Conservation (phyloP, 64 coral and sea anemone species). For the Montipora capricornis region DNA sequence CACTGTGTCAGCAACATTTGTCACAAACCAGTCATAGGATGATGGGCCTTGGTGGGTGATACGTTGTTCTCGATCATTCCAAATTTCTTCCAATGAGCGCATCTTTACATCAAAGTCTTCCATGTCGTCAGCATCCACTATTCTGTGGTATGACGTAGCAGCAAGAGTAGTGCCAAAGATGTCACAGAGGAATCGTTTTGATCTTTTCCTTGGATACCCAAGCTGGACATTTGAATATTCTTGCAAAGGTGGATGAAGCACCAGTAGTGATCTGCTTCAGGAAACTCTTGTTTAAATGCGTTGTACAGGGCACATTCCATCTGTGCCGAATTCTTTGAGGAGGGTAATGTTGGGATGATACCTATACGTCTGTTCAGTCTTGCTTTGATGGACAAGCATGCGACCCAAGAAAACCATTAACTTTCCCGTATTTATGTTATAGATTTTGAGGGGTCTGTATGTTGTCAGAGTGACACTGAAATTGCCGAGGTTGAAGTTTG, state of each 20-base stretch:
- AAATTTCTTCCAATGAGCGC: slow-evolving; percentile 17
- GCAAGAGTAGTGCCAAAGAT: slow-evolving; percentile 14
- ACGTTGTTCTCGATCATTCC: slow-evolving; percentile 30
- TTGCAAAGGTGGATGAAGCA: slow-evolving; percentile 38
- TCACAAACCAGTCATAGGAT: slow-evolving; percentile 64
- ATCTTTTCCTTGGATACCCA: slow-evolving; percentile 13
- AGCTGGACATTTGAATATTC: slow-evolving; percentile 15
- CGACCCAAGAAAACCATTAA: slow-evolving; percentile 28
- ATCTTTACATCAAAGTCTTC: slow-evolving; percentile 30
- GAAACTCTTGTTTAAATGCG: slow-evolving; percentile 44
- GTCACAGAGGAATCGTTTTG: slow-evolving; percentile 7
- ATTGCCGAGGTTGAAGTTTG: slow-evolving; percentile 33
- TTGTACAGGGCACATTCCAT: slow-evolving; percentile 34
- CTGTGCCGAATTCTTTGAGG: slow-evolving; percentile 36
- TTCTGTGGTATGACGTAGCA: background rate
- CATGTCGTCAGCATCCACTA: slow-evolving; percentile 8
- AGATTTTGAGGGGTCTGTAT: slow-evolving; percentile 43
- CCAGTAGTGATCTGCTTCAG: background rate
- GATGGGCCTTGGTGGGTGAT: slow-evolving; percentile 36
- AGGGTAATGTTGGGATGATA: background rate
- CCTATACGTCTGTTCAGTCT: slow-evolving; percentile 30
- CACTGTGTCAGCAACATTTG: background rate
- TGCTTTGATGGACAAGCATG: slow-evolving; percentile 42
- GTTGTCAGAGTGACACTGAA: slow-evolving; percentile 52
- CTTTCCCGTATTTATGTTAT: slow-evolving; percentile 23